A percentile compares a stretch with the other conserved stretches of the same genome.
These are phyloP conservation scores for Hassar affinis DNA, from an alignment of 2,113 vertebrate genomes.

Conservation along the genomic window DNA sequence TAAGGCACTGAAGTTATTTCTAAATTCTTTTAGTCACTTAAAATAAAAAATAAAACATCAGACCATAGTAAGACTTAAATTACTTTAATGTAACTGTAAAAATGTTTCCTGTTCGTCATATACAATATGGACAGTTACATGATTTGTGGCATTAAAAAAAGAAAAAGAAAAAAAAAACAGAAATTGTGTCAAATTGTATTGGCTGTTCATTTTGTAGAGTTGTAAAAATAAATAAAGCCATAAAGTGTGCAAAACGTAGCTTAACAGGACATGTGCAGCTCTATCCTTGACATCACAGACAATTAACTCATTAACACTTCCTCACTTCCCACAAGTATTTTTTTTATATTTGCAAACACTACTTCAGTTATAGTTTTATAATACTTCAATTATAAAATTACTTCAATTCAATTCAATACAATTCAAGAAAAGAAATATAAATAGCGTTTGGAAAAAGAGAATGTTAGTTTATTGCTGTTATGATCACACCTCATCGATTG, in stretches of 20 bases:
- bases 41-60: constrained; percentile 17
- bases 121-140: constrained; percentile 36
- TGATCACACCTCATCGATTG: constrained; percentile 1
- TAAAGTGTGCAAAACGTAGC: constrained; percentile 68
- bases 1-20: background rate
- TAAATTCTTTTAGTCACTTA: background rate
- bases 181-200: constrained; percentile 30
- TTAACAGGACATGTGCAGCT: constrained; percentile 45
- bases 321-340: background rate
- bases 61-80: constrained; percentile 63
- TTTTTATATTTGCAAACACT: background rate
- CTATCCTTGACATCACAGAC: background rate
- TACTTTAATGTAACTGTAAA: constrained; percentile 58
- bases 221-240: constrained; percentile 55
- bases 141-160: constrained; percentile 37
- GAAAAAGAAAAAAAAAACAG: constrained; percentile 23
- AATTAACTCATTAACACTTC: too few species aligned
- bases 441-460: background rate
- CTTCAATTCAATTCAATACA: too few species aligned
- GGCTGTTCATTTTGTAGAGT: constrained; percentile 26
- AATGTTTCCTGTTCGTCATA: constrained; percentile 42
- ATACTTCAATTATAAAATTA: too few species aligned
- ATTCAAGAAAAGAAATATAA: background rate
- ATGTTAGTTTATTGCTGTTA: background rate
- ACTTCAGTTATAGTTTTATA: too few species aligned